Conservation (phyloP, 2,888 invertebrate species). For the Lomographa bimaculata region DNA sequence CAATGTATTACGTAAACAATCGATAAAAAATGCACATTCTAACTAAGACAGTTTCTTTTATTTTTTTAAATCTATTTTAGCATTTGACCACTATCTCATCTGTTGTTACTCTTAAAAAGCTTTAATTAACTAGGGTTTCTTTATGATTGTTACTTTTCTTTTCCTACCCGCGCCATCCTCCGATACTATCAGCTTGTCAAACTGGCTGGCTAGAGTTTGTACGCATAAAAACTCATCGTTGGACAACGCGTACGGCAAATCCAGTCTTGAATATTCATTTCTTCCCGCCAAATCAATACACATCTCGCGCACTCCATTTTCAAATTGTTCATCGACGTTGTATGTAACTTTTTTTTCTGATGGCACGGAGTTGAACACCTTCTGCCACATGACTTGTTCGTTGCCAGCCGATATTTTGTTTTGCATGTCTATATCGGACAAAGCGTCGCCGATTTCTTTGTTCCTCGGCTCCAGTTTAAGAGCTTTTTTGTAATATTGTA, state of each 20-base stretch:
- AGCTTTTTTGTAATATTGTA: slow-evolving; percentile 63
- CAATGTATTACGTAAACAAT: no score
- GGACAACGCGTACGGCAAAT: slow-evolving; percentile 57
- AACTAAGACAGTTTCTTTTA: no score
- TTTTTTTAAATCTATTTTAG: no score
- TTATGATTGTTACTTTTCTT: slow-evolving; percentile 57
- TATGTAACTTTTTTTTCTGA: slow-evolving; percentile 43
- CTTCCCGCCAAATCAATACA: slow-evolving; percentile 61
- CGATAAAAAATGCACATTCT: no score
- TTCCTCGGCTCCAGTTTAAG: slow-evolving; percentile 71
- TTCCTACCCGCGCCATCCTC: slow-evolving; percentile 53
- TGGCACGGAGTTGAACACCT: slow-evolving; percentile 47
- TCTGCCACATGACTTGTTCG: slow-evolving; percentile 66
- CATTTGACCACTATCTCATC: no score
- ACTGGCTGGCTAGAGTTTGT: slow-evolving; percentile 50
- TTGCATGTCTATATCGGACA: slow-evolving; percentile 54
- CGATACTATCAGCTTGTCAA: slow-evolving; percentile 46
- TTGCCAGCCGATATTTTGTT: slow-evolving; percentile 41
- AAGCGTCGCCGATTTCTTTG: slow-evolving; percentile 60
- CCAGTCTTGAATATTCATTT: slow-evolving; percentile 55
- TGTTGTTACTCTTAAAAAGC: no score
- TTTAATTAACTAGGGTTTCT: slow-evolving; percentile 34
- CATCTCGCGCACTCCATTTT: slow-evolving; percentile 56
- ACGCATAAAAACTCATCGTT: slow-evolving; percentile 58
- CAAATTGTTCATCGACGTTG: slow-evolving; percentile 62